Base-by-base conservation (phyloP, 2,888 invertebrate genomes). In the Tanypteryx hageni region DNA sequence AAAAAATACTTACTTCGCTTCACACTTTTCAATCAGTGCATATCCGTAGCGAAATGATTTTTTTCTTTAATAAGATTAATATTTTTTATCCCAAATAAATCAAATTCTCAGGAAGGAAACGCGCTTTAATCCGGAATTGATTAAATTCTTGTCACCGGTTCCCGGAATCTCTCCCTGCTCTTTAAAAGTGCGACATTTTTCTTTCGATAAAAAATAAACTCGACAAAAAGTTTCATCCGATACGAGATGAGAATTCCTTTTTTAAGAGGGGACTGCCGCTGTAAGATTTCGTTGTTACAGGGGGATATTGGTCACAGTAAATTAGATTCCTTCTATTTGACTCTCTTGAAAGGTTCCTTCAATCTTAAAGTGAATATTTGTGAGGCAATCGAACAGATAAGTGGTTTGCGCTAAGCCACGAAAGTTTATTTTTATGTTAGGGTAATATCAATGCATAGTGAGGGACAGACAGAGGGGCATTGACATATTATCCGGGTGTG, bases 71-170 rank as follows among this genome's bases (percentile, higher is more conserved):
- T 27, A 76, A 27, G 22, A 27, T 76, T 89, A 44, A 61, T 61
- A 86, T 64, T 44, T n/a, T 89, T 44, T 89, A 9, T 44, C 7
- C 89, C 68, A 89, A 64, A 64, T 68, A 89, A 64, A 18, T 68
- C 68, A 64, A 64, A 44, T 22, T 44, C 64, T 64, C 16, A 11
- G 56, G 44, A 18, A n/a, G 68, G 44, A 89, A 89, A 89, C 44
- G 61, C 31, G 16, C 64, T n/a, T 89, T 89, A 89, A 89, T 89
- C 64, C 89, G 89, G 64, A 89, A 89, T 64, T 89, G 89, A 89
- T 89, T 89, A 89, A 89, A 89, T 89, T 89, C 89, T 64, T 64
- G 89, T 68, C 89, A 68, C 89, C 64, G 18, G 64, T 89, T 89
- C 89, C 56, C 44, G 89, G 89, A 89, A 89, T 64, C 64, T 64